These are phyloP conservation scores for Melitaea athalia DNA, from an alignment of 2,888 invertebrate genomes.

Conservation along the genomic window DNA sequence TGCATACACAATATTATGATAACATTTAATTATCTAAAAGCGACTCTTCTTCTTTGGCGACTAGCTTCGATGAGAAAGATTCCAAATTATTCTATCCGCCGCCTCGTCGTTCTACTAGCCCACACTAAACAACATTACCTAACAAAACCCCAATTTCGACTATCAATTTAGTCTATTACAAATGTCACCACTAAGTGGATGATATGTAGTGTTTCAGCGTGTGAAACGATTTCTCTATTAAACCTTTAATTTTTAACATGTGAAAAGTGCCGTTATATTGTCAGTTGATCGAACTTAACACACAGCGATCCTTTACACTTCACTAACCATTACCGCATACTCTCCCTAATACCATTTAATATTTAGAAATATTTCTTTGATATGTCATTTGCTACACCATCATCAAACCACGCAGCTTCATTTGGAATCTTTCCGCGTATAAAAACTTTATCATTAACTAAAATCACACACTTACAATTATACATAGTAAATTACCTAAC, in stretches of 20 bases:
- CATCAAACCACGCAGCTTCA: constrained; percentile 59
- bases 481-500: constrained; percentile 63
- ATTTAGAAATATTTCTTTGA: constrained; percentile 75
- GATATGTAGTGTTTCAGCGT: constrained; percentile 69
- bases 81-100: constrained; percentile 66
- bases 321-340: constrained; percentile 63
- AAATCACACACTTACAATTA: constrained; percentile 74
- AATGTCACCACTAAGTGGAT: constrained; percentile 75
- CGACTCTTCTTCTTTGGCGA: constrained; percentile 66
- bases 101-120: constrained; percentile 31
- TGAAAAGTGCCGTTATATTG: constrained; percentile 71
- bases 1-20: constrained; percentile 71
- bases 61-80: constrained; percentile 80
- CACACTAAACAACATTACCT: constrained; percentile 33
- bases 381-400: constrained; percentile 78
- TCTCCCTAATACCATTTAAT: constrained; percentile 47
- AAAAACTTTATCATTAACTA: constrained; percentile 70
- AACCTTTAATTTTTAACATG: constrained; percentile 72
- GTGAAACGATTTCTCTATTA: constrained; percentile 76
- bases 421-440: constrained; percentile 80
- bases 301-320: constrained; percentile 56
- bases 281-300: constrained; percentile 69
- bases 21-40: constrained; percentile 77
- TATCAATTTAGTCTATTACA: constrained; percentile 61
- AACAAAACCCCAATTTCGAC: constrained; percentile 53